Percentiles rank a stretch among this genome's conserved stretches.
These are phyloP conservation scores for Thyatira batis DNA, from an alignment of 2,888 invertebrate species.

Conservation along the genomic window DNA sequence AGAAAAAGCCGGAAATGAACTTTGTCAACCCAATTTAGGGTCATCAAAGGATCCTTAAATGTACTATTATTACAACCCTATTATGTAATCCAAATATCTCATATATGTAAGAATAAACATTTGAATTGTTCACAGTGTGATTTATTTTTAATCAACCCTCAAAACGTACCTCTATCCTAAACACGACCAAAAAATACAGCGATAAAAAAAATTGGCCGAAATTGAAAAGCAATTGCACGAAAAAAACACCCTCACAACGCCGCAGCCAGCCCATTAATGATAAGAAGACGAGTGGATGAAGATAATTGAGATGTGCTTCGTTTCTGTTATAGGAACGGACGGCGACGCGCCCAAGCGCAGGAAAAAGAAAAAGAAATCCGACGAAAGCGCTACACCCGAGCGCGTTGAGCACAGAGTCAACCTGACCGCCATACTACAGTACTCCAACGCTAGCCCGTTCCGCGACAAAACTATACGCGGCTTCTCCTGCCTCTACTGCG, in stretches of 20 bases:
- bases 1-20: too few relatives aligned
- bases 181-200: neutral
- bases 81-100: neutral
- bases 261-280: conserved; percentile 20
- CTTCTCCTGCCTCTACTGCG: conserved; percentile 76
- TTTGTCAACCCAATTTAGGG: too few relatives aligned
- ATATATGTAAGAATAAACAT: neutral
- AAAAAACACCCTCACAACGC: conserved; percentile 1
- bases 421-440: conserved; percentile 71
- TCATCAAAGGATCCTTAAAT: too few relatives aligned
- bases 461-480: conserved; percentile 72
- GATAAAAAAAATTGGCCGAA: neutral
- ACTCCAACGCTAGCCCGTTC: conserved; percentile 76
- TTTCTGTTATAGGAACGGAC: conserved; percentile 78
- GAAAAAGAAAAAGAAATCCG: conserved; percentile 70
- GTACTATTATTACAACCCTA: too few relatives aligned
- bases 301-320: conserved; percentile 75
- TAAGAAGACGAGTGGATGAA: conserved; percentile 50
- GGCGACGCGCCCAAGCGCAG: conserved; percentile 63
- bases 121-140: neutral
- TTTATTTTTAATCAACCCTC: neutral
- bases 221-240: neutral
- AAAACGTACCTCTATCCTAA: neutral
- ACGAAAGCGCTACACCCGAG: conserved; percentile 73
- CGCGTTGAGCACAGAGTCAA: conserved; percentile 77